Evolutionary conservation across 2,113 vertebrate genomes (phyloP).

Genomic region (Salvelinus fontinalis): DNA sequence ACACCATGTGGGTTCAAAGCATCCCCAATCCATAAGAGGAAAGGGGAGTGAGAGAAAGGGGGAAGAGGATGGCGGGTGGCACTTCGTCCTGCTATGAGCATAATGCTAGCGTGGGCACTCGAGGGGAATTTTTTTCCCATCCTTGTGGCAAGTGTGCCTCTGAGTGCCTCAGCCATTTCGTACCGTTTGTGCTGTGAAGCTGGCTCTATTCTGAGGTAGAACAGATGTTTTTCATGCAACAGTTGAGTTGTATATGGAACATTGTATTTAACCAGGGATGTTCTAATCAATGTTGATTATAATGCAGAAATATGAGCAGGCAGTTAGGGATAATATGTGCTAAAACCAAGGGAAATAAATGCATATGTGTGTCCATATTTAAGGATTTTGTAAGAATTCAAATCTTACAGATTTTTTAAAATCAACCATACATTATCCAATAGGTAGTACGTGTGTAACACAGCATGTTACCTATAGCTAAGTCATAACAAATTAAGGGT

Average conservation of each 20-base stretch:
- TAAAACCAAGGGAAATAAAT: neutral
- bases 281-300: conserved; percentile 41
- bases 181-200: conserved; percentile 39
- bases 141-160: conserved; percentile 44
- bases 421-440: neutral
- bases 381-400: neutral
- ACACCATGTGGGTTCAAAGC: conserved; percentile 45
- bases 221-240: conserved; percentile 15
- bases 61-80: conserved; percentile 26
- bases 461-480: neutral
- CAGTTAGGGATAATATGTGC: conserved; percentile 1
- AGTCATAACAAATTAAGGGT: neutral
- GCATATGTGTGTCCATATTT: neutral
- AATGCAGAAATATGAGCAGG: conserved; percentile 33
- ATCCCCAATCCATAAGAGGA: conserved; percentile 19
- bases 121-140: conserved; percentile 52
- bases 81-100: conserved; percentile 38
- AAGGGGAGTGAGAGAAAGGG: conserved; percentile 6
- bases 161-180: conserved; percentile 46
- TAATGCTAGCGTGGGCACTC: conserved; percentile 43
- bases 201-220: conserved; percentile 34
- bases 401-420: neutral
- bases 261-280: conserved; percentile 29
- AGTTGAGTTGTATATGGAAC: neutral
- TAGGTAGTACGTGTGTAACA: neutral